Conservation (phyloP, 1,140 invertebrate genomes). For the Drosophila suzukii region DNA sequence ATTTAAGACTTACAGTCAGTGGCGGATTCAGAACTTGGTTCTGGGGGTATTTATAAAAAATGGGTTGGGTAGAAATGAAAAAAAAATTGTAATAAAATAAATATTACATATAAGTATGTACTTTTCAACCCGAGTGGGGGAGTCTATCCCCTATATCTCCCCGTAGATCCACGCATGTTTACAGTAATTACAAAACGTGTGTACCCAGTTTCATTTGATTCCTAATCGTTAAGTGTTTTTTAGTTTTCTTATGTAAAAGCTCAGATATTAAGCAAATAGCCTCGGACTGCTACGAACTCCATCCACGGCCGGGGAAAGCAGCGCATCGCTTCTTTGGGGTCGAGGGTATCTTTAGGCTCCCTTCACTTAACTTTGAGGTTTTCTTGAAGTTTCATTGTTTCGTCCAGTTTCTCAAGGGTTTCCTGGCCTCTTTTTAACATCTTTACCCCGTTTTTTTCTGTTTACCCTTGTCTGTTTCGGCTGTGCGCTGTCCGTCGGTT, state of each 20-base stretch:
- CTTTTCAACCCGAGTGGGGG: no score
- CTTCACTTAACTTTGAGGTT: conserved; percentile 34
- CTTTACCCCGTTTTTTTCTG: conserved; percentile 3
- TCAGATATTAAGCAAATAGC: conserved; percentile 5
- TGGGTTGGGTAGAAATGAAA: no score
- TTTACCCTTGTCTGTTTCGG: conserved; percentile 22
- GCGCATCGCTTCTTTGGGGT: conserved; percentile 26
- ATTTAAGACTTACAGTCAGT: no score
- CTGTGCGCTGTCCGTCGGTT: conserved; percentile 7
- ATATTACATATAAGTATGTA: no score
- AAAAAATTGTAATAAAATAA: no score
- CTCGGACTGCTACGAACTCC: conserved; percentile 6
- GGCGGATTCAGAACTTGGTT: no score
- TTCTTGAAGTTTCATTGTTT: conserved; percentile 46
- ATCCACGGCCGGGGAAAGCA: conserved; percentile 10
- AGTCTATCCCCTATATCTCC: no score
- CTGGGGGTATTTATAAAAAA: no score
- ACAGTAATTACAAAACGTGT: neutral
- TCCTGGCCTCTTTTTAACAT: conserved; percentile 15
- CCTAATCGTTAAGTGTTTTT: neutral
- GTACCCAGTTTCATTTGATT: neutral
- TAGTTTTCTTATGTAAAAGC: neutral
- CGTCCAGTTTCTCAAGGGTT: conserved; percentile 40
- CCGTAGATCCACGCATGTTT: no score
- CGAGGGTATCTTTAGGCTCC: conserved; percentile 20